Evolutionary conservation across 64 coral and sea anemone genomes (phyloP).

Genomic region (Platygyra sinensis): DNA sequence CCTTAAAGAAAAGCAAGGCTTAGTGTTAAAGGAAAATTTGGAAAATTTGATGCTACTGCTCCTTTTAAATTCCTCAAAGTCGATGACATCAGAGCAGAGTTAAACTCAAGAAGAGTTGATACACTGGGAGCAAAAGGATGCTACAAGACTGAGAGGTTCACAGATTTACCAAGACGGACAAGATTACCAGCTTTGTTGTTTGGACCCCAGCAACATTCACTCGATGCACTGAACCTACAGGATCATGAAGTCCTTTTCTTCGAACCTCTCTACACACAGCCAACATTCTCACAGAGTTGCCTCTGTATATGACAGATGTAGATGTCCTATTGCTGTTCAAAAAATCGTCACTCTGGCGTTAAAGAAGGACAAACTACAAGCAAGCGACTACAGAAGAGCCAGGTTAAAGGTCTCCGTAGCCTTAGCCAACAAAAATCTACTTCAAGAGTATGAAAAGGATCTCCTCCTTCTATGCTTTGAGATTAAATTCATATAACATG

Average conservation of each 20-base stretch:
- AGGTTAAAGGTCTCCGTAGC: not conserved
- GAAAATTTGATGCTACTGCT: too few relatives aligned
- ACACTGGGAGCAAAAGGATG: too few relatives aligned
- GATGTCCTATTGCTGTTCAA: not conserved
- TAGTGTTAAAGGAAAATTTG: too few relatives aligned
- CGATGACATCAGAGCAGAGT: too few relatives aligned
- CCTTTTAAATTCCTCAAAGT: too few relatives aligned
- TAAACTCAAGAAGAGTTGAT: too few relatives aligned
- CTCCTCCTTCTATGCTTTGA: slow-evolving; percentile 30
- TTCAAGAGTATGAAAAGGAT: not conserved
- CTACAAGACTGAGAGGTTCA: too few relatives aligned
- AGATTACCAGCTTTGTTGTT: slow-evolving; percentile 35
- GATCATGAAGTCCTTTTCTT: slow-evolving; percentile 27
- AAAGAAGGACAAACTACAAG: not conserved
- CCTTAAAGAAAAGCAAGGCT: too few relatives aligned
- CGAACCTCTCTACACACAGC: slow-evolving; percentile 10
- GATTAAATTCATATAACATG: not conserved
- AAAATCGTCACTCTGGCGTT: not conserved
- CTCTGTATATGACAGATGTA: not conserved
- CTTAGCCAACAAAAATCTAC: not conserved
- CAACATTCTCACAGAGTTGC: slow-evolving; percentile 23
- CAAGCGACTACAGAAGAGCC: not conserved
- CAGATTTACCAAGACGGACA: too few relatives aligned
- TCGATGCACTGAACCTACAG: slow-evolving; percentile 2
- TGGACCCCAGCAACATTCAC: too few relatives aligned